phyloP scores from a whole-genome alignment of 2,113 vertebrate genomes.

The Petaurus breviceps region DNA sequence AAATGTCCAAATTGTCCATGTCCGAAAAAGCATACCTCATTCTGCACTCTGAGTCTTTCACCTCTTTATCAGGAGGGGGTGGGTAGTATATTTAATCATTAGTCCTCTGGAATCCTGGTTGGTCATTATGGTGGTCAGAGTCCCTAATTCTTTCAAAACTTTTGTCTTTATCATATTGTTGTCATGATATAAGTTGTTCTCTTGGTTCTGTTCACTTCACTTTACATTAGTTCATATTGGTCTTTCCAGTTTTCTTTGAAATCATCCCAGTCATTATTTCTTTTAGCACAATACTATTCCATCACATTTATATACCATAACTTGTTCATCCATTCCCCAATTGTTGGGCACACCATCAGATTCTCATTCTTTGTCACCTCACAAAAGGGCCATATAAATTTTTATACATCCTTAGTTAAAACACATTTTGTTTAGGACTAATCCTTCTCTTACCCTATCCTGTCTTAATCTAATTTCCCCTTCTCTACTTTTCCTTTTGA shows the following conservation, averaged over 20 bases:
- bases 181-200: neutral
- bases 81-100: neutral
- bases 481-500: neutral
- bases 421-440: neutral
- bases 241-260: neutral
- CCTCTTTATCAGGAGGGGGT: neutral
- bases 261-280: neutral
- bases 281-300: neutral
- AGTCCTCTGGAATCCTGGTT: neutral
- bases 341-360: neutral
- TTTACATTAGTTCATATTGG: neutral
- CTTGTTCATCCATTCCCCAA: neutral
- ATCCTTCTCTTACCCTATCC: neutral
- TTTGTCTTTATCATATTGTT: neutral
- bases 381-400: neutral
- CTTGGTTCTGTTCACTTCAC: neutral
- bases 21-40: neutral
- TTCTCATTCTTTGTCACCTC: neutral
- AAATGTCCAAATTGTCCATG: neutral
- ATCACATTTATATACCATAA: neutral
- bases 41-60: neutral
- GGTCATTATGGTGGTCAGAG: neutral
- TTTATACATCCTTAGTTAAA: neutral
- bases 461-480: neutral
- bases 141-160: neutral